Percentiles rank a stretch among this genome's conserved stretches.
phyloP scores from a whole-genome alignment of 2,797 vertebrate genomes.

The Apodemus agrarius region DNA sequence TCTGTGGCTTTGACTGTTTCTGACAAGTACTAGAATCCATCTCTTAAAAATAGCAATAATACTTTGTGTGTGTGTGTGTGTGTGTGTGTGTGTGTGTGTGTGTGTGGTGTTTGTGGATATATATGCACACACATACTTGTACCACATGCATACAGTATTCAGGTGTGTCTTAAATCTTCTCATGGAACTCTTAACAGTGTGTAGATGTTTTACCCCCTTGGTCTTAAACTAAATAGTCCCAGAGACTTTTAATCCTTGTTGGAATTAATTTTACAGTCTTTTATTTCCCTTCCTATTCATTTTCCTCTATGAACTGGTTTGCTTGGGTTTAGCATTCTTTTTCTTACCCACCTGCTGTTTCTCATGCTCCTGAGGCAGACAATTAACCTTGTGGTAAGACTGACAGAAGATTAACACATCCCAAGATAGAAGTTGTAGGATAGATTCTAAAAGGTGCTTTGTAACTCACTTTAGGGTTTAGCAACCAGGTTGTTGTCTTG shows the following conservation, averaged over 20 bases:
- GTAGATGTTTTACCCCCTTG: not conserved
- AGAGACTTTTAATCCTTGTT: not conserved
- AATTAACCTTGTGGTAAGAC: not conserved
- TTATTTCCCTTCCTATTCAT: not conserved
- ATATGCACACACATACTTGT: not conserved
- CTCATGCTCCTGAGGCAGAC: not conserved
- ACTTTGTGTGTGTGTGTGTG: not conserved
- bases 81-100: not conserved
- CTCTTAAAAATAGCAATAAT: not conserved
- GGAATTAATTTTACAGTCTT: not conserved
- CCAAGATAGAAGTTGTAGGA: not conserved
- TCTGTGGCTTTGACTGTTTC: not conserved
- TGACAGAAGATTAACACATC: not conserved
- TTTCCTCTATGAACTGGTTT: not conserved
- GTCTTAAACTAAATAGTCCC: not conserved
- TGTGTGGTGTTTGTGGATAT: not conserved
- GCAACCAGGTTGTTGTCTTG: not conserved
- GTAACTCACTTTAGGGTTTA: not conserved
- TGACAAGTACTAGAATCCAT: not conserved
- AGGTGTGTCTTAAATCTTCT: not conserved
- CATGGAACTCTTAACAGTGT: not conserved
- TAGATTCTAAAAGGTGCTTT: not conserved
- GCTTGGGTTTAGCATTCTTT: not conserved
- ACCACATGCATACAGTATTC: not conserved
- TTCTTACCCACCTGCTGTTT: not conserved